Base-by-base conservation (phyloP, 1,140 invertebrate species). In the Diorhabda sublineata region DNA sequence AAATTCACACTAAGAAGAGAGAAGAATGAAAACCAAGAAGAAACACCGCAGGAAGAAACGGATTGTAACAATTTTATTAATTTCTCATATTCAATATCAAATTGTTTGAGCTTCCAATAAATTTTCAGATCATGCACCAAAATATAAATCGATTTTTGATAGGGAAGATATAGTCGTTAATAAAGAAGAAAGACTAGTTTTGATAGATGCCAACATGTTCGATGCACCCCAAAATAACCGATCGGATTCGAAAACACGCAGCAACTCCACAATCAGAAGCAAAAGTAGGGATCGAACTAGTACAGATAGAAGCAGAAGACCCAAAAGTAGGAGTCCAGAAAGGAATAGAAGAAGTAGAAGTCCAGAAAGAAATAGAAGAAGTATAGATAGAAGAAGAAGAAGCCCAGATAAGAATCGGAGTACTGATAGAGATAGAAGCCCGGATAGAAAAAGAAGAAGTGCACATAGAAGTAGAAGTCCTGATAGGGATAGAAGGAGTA, bases 71-170 rank as follows among this genome's bases (percentile, higher is more conserved):
- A 26, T 26, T 26, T 26, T 26, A 26, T 26, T 26, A 26, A 26
- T 26, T 52, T 9, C 47, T 52, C 47, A 52, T 52, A 52, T 52
- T 52, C 47, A 52, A 6, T 52, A 52, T 9, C 47, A 52, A 52
- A 26, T 26, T 26, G 26, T 26, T 26, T 26, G 26, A 26, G 26
- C 26, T 26, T 26, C 26, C 26, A 26, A 26, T 26, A 59, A 3
- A 59, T 59, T 59, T 59, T 59, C 58, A 59, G 58, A 59, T 59
- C 5, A 42, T 26, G 11, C 8, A 59, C 58, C 5, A 6, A 59
- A 6, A 59, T 26, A 5, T n/a, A 59, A 26, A 59, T 59, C 58
- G 6, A 59, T 59, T 26, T 59, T 59, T 59, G 58, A 59, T 11
- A 7, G 58, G 11, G 58, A 59, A 42, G 58, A 26, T 26, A 59